Evolutionary conservation across 2,113 vertebrate genomes (phyloP).

Genomic region (Pionites leucogaster): DNA sequence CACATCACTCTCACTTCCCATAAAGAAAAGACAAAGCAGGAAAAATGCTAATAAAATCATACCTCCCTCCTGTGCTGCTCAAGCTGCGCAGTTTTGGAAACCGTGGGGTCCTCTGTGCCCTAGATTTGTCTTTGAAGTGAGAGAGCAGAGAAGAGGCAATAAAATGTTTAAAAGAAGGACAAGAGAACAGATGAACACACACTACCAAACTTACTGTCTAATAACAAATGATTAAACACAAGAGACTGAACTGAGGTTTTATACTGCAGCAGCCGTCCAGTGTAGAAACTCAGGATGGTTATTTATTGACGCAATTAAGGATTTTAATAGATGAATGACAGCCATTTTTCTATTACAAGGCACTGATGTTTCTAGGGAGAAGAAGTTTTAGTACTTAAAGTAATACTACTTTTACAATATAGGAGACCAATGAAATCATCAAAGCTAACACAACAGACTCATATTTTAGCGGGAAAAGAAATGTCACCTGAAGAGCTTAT

Average conservation of each 20-base stretch:
- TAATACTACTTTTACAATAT: background rate
- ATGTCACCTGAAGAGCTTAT: background rate
- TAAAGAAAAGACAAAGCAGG: background rate
- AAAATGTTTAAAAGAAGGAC: background rate
- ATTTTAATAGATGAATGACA: background rate
- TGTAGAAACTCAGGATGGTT: background rate
- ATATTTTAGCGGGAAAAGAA: background rate
- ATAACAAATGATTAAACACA: background rate
- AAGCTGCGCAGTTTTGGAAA: background rate
- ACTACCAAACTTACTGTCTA: background rate
- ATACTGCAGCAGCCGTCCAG: background rate
- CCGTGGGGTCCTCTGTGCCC: background rate
- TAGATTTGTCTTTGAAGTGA: background rate
- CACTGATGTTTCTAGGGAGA: background rate
- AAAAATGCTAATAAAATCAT: background rate
- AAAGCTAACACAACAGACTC: background rate
- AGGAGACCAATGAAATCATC: background rate
- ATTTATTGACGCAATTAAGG: background rate
- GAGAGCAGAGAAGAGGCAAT: background rate
- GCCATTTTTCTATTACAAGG: background rate
- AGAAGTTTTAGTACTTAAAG: background rate
- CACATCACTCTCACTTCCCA: background rate
- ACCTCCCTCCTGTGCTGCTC: background rate
- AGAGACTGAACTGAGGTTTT: background rate
- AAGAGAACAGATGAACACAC: background rate